Base-by-base conservation (phyloP, 1,140 invertebrate species). In the Drosophila funebris region DNA sequence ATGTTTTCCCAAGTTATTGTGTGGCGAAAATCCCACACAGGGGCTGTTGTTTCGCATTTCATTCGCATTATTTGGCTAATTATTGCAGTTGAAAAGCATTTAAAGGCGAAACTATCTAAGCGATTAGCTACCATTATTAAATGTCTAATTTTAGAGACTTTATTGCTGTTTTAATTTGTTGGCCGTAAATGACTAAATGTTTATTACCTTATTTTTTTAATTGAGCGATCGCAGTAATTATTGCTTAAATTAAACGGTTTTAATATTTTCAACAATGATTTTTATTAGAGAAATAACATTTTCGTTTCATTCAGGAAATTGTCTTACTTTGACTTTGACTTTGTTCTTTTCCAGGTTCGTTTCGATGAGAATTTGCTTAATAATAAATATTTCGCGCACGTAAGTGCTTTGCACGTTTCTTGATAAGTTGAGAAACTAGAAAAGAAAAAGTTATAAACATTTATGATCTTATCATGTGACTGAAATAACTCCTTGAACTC, bases 21-120 rank as follows among this genome's bases (percentile, higher is more conserved):
- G 24, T 36, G 29, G 24, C 1, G 0, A 39, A 54, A 27, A 48
- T 54, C 22, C 13, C 14, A 31, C 27, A 31, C 14, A 8, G 4
- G 0, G n/a, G n/a, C n/a, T 31, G 36, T 48, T 46, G 8, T 24
- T 9, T 52, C 16, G 33, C 29, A 39, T 53, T 24, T 58, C 31
- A 46, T 58, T 68, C 53, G 27, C 54, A 46, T 66, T 67, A 60
- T 73, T 73, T 73, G 46, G 22, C 5, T 22, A 46, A 53, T 71
- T 54, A 48, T 73, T 56, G 71, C 41, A 41, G 56, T 60, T 61
- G 31, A 57, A 48, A 50, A 43, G 36, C 64, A 48, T 44, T 73
- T 41, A 73, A 68, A 69, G 39, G 48, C 24, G 46, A 48, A 58
- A 54, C 56, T 60, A 68, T 54, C 39, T 48, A 41, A 61, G 24